A percentile compares a stretch with the other conserved stretches of the same genome.
phyloP scores from a whole-genome alignment of 1,140 invertebrate species.

The Drosophila tsacasi region DNA sequence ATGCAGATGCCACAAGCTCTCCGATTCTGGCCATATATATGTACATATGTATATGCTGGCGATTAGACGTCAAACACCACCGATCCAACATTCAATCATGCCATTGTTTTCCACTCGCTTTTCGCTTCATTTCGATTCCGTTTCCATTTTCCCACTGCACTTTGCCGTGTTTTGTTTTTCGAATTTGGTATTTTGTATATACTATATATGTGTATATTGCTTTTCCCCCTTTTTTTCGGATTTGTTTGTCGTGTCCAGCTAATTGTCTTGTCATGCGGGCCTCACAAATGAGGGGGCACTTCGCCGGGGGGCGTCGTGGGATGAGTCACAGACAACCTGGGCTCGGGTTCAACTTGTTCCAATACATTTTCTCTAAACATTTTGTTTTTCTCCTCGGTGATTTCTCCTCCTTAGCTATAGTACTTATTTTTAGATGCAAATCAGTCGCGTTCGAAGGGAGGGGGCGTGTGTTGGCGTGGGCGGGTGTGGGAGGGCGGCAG shows the following conservation, averaged over 20 bases:
- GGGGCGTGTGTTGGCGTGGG: constrained; percentile 1
- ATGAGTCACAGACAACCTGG: constrained; percentile 42
- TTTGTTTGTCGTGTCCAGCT: constrained; percentile 65
- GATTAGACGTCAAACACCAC: constrained; percentile 23
- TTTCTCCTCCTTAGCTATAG: constrained; percentile 27
- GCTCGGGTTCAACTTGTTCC: constrained; percentile 29
- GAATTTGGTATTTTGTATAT: constrained; percentile 18
- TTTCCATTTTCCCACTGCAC: constrained; percentile 29
- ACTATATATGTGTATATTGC: not conserved
- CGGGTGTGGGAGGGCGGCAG: constrained; percentile 14
- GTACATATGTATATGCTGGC: constrained; percentile 28
- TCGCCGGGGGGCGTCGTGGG: not conserved
- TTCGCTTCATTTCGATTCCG: constrained; percentile 12
- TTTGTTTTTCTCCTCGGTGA: constrained; percentile 7
- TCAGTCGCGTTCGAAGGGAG: not conserved
- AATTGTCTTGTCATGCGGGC: constrained; percentile 65
- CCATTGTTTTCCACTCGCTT: constrained; percentile 32
- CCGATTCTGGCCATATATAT: constrained; percentile 8
- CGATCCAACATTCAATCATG: constrained; percentile 35
- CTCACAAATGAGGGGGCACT: constrained; percentile 11
- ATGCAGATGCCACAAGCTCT: constrained; percentile 11
- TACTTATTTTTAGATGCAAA: constrained; percentile 50
- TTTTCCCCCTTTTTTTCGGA: constrained; percentile 3
- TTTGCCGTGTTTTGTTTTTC: constrained; percentile 24
- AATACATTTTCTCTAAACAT: constrained; percentile 19